These are phyloP conservation scores for Darevskia mixta DNA, from an alignment of 2,797 vertebrate species.

Conservation along the genomic window DNA sequence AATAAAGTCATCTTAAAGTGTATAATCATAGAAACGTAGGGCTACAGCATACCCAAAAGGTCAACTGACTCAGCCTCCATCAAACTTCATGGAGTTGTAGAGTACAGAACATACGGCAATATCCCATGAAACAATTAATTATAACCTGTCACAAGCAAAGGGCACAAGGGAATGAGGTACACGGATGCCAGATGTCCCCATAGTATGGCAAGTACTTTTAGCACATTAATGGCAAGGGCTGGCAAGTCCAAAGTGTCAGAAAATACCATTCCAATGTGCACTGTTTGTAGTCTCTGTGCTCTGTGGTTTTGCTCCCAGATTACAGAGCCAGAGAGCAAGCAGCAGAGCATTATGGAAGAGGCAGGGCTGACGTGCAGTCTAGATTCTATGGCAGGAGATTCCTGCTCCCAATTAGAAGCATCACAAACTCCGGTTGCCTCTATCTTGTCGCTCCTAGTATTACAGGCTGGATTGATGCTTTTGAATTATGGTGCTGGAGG, in stretches of 20 bases:
- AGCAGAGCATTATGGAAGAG: neutral
- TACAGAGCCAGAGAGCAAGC: neutral
- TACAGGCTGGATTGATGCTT: too few species aligned
- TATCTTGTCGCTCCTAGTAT: too few species aligned
- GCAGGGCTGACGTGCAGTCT: neutral
- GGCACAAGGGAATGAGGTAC: neutral
- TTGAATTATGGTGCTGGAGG: too few species aligned
- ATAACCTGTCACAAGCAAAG: neutral
- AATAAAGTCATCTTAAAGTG: neutral
- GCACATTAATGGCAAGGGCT: neutral
- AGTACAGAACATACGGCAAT: neutral
- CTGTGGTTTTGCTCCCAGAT: neutral
- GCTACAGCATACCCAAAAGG: slow-evolving; percentile 3
- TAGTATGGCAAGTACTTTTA: neutral
- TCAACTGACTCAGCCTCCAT: slow-evolving; percentile 7
- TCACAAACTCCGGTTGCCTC: neutral
- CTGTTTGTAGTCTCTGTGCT: neutral
- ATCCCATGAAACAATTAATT: neutral
- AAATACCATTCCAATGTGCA: neutral
- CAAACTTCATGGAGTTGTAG: neutral
- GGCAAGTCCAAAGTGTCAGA: neutral
- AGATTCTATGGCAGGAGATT: neutral
- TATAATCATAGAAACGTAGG: slow-evolving; percentile 5
- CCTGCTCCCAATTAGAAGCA: neutral
- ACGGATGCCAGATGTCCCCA: neutral